Base-by-base conservation (phyloP, 2,888 invertebrate genomes). In the Eulithis testata region DNA sequence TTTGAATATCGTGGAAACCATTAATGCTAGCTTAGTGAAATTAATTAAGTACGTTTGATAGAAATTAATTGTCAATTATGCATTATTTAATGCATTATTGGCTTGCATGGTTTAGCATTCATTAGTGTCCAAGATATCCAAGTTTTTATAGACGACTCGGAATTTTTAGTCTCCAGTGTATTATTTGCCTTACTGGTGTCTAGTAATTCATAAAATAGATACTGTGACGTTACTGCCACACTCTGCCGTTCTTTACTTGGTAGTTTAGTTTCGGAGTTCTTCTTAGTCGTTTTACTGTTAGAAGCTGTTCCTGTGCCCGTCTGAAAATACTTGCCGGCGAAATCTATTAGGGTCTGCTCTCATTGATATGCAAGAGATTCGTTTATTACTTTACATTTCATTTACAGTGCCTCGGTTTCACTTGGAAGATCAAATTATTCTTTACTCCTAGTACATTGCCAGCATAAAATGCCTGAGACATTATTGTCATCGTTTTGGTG, bases 361-460 rank as follows among this genome's bases (percentile, higher is more conserved):
- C 85, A 89, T 90, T 89, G 82, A 86, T 86, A 89, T 89, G 88
- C 88, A 88, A 85, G 87, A 80, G 82, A 82, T 85, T 80, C 85
- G 84, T 89, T 78, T 89, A 88, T 89, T 89, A 84, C 85, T 81
- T 81, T 81, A 81, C 84, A 85, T 88, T 88, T 84, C 85, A 88
- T 89, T 85, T 83, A 76, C 78, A 79, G 78, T 77, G 76, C 78
- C 76, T 78, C 75, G 77, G 78, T 83, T 85, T 83, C 79, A 80
- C 81, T 80, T 78, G 75, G 77, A 81, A 77, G 70, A 76, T 78
- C 76, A 66, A 47, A 59, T 53, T 58, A 52, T 52, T 52, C 12
- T 36, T 47, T 14, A 14, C 12, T n/a, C 8, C 14, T 12, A 8
- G 47, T 12, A 12, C 47, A 12, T 47, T 47, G 14, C 47, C 4